phyloP scores from a whole-genome alignment of 1,140 invertebrate genomes.

The Meloidogyne hapla region DNA sequence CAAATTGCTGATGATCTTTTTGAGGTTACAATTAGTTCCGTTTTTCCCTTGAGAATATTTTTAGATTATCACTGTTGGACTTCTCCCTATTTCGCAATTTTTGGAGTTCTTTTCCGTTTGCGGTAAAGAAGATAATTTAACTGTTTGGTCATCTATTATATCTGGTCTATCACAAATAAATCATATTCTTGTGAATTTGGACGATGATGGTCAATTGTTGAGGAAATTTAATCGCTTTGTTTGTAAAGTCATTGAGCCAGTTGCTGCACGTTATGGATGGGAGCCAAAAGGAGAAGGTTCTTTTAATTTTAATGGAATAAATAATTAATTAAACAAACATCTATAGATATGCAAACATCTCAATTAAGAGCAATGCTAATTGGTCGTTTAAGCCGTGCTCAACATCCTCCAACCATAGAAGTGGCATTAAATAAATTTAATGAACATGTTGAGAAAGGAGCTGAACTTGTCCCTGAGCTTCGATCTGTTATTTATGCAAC shows the following conservation, averaged over 20 bases:
- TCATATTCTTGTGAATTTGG: constrained; percentile 30
- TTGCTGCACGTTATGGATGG: constrained; percentile 65
- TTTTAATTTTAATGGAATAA: neutral
- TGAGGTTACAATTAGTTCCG: constrained; percentile 66
- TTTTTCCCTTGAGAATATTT: neutral
- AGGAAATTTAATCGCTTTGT: constrained; percentile 63
- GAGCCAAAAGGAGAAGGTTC: constrained; percentile 64
- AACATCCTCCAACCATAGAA: constrained; percentile 75
- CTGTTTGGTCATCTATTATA: constrained; percentile 57
- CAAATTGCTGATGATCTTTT: constrained; percentile 87
- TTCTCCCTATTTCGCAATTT: constrained; percentile 49
- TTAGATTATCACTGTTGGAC: constrained; percentile 68
- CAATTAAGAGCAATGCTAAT: constrained; percentile 83
- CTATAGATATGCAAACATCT: constrained; percentile 69
- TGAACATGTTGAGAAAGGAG: constrained; percentile 70
- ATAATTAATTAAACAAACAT: neutral
- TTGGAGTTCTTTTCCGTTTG: constrained; percentile 51
- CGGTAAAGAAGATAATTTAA: constrained; percentile 53
- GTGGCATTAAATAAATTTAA: constrained; percentile 76
- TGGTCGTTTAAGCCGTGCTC: constrained; percentile 76
- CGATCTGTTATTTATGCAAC: constrained; percentile 79
- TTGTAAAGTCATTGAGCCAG: constrained; percentile 60
- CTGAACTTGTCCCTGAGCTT: constrained; percentile 80
- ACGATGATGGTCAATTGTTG: constrained; percentile 53
- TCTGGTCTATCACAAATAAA: constrained; percentile 31